Percentiles rank a stretch among this genome's conserved stretches.
These are phyloP conservation scores for Axea sp. DNA, from an alignment of 2,888 invertebrate genomes.

Conservation along the genomic window DNA sequence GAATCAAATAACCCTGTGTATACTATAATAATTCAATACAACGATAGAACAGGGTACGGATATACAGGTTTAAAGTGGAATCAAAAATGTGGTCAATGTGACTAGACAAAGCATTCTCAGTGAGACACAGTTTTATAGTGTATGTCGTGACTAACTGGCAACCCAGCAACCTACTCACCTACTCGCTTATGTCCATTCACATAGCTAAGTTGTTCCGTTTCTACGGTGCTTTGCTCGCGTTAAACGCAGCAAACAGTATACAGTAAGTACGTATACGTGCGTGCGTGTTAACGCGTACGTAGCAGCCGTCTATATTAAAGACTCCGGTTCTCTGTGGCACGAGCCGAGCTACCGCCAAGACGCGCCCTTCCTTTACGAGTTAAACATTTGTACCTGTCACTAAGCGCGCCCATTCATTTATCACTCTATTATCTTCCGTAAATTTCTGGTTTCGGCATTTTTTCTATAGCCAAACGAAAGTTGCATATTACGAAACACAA, in stretches of 20 bases:
- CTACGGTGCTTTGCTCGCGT: constrained; percentile 64
- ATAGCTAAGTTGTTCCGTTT: constrained; percentile 65
- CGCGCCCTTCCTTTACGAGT: constrained; percentile 27
- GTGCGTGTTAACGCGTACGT: constrained; percentile 27
- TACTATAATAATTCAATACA: too few species aligned
- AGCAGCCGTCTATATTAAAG: constrained; percentile 32
- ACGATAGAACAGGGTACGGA: too few species aligned
- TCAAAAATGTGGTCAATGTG: constrained; percentile 10
- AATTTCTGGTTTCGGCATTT: constrained; percentile 32
- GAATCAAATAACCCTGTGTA: too few species aligned
- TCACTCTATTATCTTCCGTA: constrained; percentile 18
- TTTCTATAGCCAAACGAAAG: constrained; percentile 19
- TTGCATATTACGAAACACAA: constrained; percentile 11
- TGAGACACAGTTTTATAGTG: too few species aligned
- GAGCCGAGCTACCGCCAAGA: constrained; percentile 38
- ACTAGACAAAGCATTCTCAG: too few species aligned
- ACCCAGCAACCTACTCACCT: constrained; percentile 72
- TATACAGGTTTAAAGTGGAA: too few species aligned
- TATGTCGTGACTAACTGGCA: constrained; percentile 24
- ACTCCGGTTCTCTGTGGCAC: constrained; percentile 40
- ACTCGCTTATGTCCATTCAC: constrained; percentile 69
- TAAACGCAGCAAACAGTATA: constrained; percentile 56
- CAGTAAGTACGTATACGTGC: constrained; percentile 8
- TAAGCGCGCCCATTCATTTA: constrained; percentile 41
- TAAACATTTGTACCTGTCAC: constrained; percentile 50